Conservation (phyloP, 2,797 vertebrate genomes). For the Sebastolobus alascanus region DNA sequence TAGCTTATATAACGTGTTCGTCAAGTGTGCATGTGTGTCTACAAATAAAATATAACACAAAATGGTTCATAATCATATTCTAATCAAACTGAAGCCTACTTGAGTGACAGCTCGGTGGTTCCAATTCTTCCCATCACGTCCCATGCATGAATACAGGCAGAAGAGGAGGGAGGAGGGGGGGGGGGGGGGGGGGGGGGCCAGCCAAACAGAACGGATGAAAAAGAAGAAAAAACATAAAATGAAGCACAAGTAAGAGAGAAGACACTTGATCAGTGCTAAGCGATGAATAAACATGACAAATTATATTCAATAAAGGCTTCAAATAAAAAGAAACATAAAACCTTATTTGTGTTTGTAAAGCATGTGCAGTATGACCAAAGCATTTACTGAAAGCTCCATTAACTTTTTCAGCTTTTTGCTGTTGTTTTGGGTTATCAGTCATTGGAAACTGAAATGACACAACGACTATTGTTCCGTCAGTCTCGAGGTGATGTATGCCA, state of each 20-base stretch:
- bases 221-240: slow-evolving; percentile 79
- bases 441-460: slow-evolving; percentile 32
- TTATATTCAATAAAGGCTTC: slow-evolving; percentile 45
- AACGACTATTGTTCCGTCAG: slow-evolving; percentile 14
- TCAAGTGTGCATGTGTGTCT: slow-evolving; percentile 20
- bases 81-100: slow-evolving; percentile 86
- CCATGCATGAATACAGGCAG: slow-evolving; percentile 86
- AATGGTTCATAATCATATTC: slow-evolving; percentile 65
- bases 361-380: slow-evolving; percentile 10
- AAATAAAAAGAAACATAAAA: slow-evolving; percentile 49
- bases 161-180: too few species aligned
- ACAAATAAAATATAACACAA: slow-evolving; percentile 45
- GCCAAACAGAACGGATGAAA: slow-evolving; percentile 85
- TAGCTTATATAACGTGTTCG: neutral
- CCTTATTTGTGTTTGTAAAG: slow-evolving; percentile 5
- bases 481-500: slow-evolving; percentile 5
- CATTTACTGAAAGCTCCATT: slow-evolving; percentile 17
- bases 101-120: slow-evolving; percentile 90
- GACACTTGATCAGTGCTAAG: slow-evolving; percentile 65
- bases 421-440: slow-evolving; percentile 24
- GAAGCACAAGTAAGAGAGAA: slow-evolving; percentile 71
- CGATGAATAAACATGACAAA: slow-evolving; percentile 68
- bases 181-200: slow-evolving; percentile 64
- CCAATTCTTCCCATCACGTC: slow-evolving; percentile 87
- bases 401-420: neutral